A percentile compares a stretch with the other conserved stretches of the same genome.
Conservation (phyloP, 2,888 invertebrate genomes). For the Macrostomum cliftonense region DNA sequence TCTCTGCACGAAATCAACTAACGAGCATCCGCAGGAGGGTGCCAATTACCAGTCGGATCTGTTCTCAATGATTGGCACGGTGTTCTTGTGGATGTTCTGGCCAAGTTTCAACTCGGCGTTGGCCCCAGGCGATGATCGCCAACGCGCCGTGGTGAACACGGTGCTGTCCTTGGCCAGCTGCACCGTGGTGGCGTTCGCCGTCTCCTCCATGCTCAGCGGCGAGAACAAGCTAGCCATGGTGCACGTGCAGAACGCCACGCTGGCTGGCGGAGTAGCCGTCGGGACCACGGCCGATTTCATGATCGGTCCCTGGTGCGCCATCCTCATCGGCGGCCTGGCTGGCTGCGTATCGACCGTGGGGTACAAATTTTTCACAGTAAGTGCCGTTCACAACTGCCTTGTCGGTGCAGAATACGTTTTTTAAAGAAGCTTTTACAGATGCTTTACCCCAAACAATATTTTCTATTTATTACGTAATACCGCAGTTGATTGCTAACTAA, state of each 20-base stretch:
- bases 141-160: conserved; percentile 76
- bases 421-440: no score
- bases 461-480: no score
- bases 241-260: conserved; percentile 75
- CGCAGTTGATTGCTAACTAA: no score
- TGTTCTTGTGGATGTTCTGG: conserved; percentile 90
- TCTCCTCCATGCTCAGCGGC: conserved; percentile 50
- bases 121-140: conserved; percentile 51
- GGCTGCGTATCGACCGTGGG: conserved; percentile 61
- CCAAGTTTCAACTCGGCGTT: conserved; percentile 77
- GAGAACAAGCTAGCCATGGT: conserved; percentile 39
- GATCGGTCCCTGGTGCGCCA: conserved; percentile 60
- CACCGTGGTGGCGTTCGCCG: conserved; percentile 60
- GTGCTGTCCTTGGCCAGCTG: conserved; percentile 66
- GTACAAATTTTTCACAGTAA: conserved; percentile 44
- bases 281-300: conserved; percentile 64
- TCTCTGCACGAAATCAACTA: conserved; percentile 14
- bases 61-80: conserved; percentile 45
- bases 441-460: no score
- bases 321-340: conserved; percentile 52
- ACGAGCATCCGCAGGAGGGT: conserved; percentile 2
- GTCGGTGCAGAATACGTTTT: no score
- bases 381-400: no score
- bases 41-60: conserved; percentile 11
- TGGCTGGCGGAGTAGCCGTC: conserved; percentile 82